These are phyloP conservation scores for Euzophera pinguis DNA, from an alignment of 2,888 invertebrate species.

Conservation along the genomic window DNA sequence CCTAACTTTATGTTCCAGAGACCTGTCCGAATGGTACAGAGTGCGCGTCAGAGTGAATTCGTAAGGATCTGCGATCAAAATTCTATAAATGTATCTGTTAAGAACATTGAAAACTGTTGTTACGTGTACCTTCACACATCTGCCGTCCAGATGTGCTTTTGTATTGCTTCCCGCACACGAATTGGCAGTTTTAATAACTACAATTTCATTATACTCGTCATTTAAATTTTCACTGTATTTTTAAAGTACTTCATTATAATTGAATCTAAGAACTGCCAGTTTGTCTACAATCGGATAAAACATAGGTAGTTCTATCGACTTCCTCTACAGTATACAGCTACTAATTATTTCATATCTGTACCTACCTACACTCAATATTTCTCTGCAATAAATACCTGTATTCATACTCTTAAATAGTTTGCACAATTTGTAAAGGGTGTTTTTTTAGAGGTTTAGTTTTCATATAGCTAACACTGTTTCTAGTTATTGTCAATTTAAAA, in stretches of 20 bases:
- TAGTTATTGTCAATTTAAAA: no score
- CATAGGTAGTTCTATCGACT: constrained; percentile 55
- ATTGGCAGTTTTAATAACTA: constrained; percentile 60
- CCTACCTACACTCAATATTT: constrained; percentile 15
- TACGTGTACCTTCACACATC: constrained; percentile 74
- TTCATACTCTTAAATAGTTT: constrained; percentile 13
- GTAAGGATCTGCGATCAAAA: constrained; percentile 83
- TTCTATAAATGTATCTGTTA: constrained; percentile 69
- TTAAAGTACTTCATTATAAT: not conserved
- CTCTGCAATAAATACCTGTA: constrained; percentile 15
- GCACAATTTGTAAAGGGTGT: constrained; percentile 7
- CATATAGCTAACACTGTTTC: no score
- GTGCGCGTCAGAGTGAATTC: constrained; percentile 92
- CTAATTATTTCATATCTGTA: constrained; percentile 15
- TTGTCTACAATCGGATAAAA: constrained; percentile 48
- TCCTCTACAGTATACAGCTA: constrained; percentile 37
- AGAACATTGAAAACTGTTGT: constrained; percentile 71
- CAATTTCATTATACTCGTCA: not conserved
- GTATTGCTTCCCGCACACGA: constrained; percentile 66
- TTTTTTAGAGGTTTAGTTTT: no score
- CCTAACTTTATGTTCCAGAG: constrained; percentile 80
- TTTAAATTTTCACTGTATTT: not conserved
- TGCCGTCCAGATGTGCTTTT: constrained; percentile 74
- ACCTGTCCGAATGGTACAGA: constrained; percentile 89
- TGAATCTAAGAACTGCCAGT: constrained; percentile 59